Base-by-base conservation (phyloP, 2,113 vertebrate species). In the Brachirus orientalis region DNA sequence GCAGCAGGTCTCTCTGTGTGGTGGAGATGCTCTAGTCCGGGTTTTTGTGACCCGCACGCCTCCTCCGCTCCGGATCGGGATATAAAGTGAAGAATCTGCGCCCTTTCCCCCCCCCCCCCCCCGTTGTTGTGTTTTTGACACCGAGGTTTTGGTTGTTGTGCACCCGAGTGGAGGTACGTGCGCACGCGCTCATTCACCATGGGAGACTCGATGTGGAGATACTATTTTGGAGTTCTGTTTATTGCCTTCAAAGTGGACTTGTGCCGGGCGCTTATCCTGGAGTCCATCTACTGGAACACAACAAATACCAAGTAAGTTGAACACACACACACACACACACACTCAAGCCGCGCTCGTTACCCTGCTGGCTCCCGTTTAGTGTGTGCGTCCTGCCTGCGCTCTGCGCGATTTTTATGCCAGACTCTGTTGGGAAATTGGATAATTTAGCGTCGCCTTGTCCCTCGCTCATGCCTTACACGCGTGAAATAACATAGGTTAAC, bases 251-350 rank as follows among this genome's bases (percentile, higher is more conserved):
- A 95, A 93, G 94, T 96, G 93, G 94, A 95, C 69, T 83, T 96
- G 85, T 95, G 95, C 86, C 92, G 95, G 55, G 95, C 96, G 77
- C 92, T 95, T 88, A 96, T 99, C 86, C 92, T 99, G 89, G 97
- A 98, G 72, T 97, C 97, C 80, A 97, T 99, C 85, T 98, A 98
- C 88, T 99, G 97, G 97, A 99, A 99, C 95, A 97, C 97, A 72
- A 98, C 97, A 75, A 99, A 99, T 88, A 94, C 94, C 93, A 99
- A 97, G 97, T 99, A 95, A 98, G 97, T 88, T 51, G 28, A 11
- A 43, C 11, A 43, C 11, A 11, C 40, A 43, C 40, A 43, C 14
- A 11, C 40, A 28, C 28, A 28, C 28, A 28, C 6, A 36, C 6
- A 40, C 56, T 20, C 70, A 47, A 55, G 36, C 43, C 58, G 63